Evolutionary conservation across 2,113 vertebrate species (phyloP), one percentile per base, ranked within the genome.

Genomic region (Hippopotamus amphibius): DNA sequence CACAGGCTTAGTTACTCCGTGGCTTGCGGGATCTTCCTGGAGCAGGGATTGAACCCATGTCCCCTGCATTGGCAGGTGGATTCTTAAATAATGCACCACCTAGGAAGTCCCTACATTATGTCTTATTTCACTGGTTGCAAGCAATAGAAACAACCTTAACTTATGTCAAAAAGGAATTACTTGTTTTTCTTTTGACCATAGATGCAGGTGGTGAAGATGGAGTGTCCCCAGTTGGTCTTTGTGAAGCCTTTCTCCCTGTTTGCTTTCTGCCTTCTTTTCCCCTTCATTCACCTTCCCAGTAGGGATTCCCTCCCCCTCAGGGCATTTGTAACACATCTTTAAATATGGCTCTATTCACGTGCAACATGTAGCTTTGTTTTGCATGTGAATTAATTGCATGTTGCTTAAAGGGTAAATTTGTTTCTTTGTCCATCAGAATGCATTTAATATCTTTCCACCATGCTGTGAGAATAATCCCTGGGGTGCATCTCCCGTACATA

Each of bases 341-440:
- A 74, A 37, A 48, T 24, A 68, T 17, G 46, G 57, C 13, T 21
- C 0, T 22, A 24, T 48, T n/a, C 30, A 24, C 0, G 2, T 46
- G 57, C 48, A 26, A 17, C 9, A 6, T 16, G 17, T 6, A 30
- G 22, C 22, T 87, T 72, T 30, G 43, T 30, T 92, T 55, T 22
- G n/a, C 55, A 5, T 15, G 3, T 30, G 11, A 66, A 48, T 48
- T 17, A 26, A 28, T 55, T 22, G n/a, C 55, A 5, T 15, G 3
- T 30, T 50, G 55, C 17, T 90, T 91, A 43, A 79, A 53, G 22
- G 6, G 33, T 11, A 61, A 17, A 13, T 68, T 24, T 37, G 33
- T n/a, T 88, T 21, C 26, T 59, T 92, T 72, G 53, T 30, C 16
- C 21, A 22, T 87, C 21, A 17, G 46, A 37, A 87, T 28, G 37